Base-by-base conservation (phyloP, 2,797 vertebrate species). In the Anabacerthia variegaticeps region DNA sequence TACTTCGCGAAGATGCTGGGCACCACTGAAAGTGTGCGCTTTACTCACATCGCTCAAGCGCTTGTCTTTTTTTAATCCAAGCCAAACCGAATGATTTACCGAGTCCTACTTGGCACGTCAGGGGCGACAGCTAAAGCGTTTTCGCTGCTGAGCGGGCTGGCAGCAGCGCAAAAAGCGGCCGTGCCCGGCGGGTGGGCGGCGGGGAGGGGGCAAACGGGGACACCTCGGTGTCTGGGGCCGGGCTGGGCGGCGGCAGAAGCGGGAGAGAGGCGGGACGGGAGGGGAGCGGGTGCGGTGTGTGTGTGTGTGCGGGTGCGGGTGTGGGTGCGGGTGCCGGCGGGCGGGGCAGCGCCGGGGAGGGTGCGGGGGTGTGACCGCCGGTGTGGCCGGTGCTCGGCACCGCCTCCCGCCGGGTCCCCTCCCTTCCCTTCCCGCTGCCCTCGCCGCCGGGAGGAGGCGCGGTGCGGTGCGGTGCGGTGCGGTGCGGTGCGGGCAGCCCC, bases 201-300 rank as follows among this genome's bases (percentile, higher is more conserved):
- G 10, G 8, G 3, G 28, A 26, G 11, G 30, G 44, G 46, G 14
- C 3, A 43, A 39, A 30, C 21, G 22, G 20, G 54, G 62, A 26
- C 54, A 44, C 3, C 4, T 2, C 2, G 6, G 44, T 1, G 30
- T 4, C 79, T 2, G 30, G 23, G 43, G 26, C 28, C 14, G 24
- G 5, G 44, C 32, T 1, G 28, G 52, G 24, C 21, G 20, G 4
- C 10, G 28, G 21, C 65, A 30, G 32, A 26, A 23, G 48, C 48
- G 48, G 48, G 22, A 48, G 61, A 26, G 32, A 28, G 24, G 48
- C 48, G 48, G 48, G 23, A 48, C 23, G 36, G 37, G 34, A 8
- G 27, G 17, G 6, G 10, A 8, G 24, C 24, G 14, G 10, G 28
- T 48, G 46, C 9, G 51, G 28, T 3, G n/a, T 39, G 10, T 13